A percentile compares a stretch with the other conserved stretches of the same genome.
Conservation (phyloP, 2,888 invertebrate species). For the Lochmaea crataegi region DNA sequence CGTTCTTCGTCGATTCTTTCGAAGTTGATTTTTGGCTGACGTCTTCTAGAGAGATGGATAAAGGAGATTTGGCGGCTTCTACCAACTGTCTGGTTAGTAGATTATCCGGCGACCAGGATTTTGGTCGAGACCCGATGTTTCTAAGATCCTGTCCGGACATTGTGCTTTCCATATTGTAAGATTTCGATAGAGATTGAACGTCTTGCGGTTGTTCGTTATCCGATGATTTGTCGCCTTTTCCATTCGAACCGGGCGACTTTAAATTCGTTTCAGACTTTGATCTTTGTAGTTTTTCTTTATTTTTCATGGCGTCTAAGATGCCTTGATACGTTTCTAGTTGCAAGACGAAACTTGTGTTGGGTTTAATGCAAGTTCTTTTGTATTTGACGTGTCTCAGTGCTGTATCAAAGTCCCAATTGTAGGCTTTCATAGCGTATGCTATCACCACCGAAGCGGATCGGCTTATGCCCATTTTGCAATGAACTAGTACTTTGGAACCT, state of each 20-base stretch:
- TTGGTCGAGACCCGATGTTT: conserved; percentile 64
- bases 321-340: conserved; percentile 89
- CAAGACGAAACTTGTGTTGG: conserved; percentile 93
- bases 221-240: conserved; percentile 68
- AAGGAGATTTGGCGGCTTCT: conserved; percentile 66
- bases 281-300: conserved; percentile 90
- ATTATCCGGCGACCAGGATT: conserved; percentile 78
- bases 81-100: conserved; percentile 71
- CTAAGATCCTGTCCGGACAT: conserved; percentile 59
- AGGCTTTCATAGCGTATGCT: conserved; percentile 98
- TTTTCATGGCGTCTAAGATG: conserved; percentile 93
- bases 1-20: conserved; percentile 53
- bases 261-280: conserved; percentile 94
- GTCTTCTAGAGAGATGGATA: conserved; percentile 78
- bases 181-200: conserved; percentile 67
- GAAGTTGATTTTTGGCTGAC: conserved; percentile 63
- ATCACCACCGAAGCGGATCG: conserved; percentile 98
- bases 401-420: conserved; percentile 91
- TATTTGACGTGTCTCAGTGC: conserved; percentile 91
- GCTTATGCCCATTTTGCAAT: conserved; percentile 99
- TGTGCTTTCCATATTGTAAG: conserved; percentile 49
- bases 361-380: conserved; percentile 93
- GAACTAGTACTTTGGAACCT: conserved; percentile 94
- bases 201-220: conserved; percentile 73
- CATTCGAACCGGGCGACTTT: conserved; percentile 70